Conservation (phyloP, 2,888 invertebrate species). For the Nomada fabriciana region DNA sequence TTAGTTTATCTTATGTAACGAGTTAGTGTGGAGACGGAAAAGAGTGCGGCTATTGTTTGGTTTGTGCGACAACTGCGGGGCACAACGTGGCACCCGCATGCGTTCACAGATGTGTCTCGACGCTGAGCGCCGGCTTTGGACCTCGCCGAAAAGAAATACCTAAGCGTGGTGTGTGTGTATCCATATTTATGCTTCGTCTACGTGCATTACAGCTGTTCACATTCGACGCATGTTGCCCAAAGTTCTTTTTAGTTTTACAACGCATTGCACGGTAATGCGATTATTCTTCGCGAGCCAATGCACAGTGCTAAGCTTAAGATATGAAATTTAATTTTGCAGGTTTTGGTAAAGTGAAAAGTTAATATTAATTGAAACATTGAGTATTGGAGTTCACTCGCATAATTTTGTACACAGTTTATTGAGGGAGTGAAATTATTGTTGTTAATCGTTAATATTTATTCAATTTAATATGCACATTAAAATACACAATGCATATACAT, state of each 20-base stretch:
- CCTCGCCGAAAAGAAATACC: conserved; percentile 6
- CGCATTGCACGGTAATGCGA: too few relatives aligned
- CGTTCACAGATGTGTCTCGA: conserved; percentile 31
- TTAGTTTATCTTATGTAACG: conserved; percentile 71
- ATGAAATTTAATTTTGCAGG: too few relatives aligned
- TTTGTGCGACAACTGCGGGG: conserved; percentile 24
- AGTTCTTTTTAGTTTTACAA: neutral
- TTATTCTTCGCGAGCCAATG: too few relatives aligned
- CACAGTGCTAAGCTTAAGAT: too few relatives aligned
- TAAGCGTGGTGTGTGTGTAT: neutral
- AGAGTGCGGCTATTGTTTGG: conserved; percentile 65
- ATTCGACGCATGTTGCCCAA: neutral
- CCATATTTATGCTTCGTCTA: neutral
- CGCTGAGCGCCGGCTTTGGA: neutral
- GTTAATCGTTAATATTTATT: too few relatives aligned
- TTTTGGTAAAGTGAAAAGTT: too few relatives aligned
- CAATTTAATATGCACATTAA: too few relatives aligned
- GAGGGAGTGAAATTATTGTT: too few relatives aligned
- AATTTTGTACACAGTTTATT: neutral
- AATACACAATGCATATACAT: too few relatives aligned
- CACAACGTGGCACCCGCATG: conserved; percentile 66
- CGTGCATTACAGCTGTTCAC: neutral
- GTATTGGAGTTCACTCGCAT: neutral
- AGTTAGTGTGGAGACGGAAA: conserved; percentile 51
- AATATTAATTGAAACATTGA: neutral